Percentiles rank a stretch among this genome's conserved stretches.
Conservation (phyloP, 2,797 vertebrate species). For the Chelonia mydas region DNA sequence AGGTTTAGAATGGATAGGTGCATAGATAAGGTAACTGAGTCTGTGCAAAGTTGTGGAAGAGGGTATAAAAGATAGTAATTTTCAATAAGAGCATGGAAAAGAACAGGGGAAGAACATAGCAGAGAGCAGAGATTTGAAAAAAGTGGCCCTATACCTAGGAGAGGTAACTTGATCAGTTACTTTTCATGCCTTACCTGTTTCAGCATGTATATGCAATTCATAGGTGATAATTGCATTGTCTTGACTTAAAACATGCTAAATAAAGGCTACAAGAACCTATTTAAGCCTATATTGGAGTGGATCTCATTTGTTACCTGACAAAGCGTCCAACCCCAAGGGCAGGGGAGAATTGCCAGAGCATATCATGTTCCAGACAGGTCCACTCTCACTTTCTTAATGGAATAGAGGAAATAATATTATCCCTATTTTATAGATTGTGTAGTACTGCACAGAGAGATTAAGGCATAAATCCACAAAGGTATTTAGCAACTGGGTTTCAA, state of each 20-base stretch:
- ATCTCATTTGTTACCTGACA: too few relatives aligned
- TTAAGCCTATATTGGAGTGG: too few relatives aligned
- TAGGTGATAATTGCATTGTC: too few relatives aligned
- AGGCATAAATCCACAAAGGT: too few relatives aligned
- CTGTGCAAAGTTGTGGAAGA: background rate
- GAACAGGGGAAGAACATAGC: background rate
- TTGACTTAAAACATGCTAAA: too few relatives aligned
- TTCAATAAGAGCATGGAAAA: background rate
- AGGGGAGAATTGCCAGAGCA: background rate
- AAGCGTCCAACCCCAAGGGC: too few relatives aligned
- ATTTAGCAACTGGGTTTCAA: too few relatives aligned
- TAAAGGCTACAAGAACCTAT: too few relatives aligned
- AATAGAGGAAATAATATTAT: background rate
- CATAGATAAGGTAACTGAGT: background rate
- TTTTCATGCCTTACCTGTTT: background rate
- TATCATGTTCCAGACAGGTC: background rate
- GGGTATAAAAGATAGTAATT: background rate
- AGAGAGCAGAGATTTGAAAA: background rate
- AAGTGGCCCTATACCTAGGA: background rate
- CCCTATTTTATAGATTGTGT: accelerated
- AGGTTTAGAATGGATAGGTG: background rate
- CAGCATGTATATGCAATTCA: too few relatives aligned
- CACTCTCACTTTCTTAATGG: background rate
- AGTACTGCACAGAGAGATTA: too few relatives aligned
- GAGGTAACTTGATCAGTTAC: background rate